These are phyloP conservation scores for Penaeus japonicus DNA, from an alignment of 1,140 invertebrate genomes.

Conservation along the genomic window DNA sequence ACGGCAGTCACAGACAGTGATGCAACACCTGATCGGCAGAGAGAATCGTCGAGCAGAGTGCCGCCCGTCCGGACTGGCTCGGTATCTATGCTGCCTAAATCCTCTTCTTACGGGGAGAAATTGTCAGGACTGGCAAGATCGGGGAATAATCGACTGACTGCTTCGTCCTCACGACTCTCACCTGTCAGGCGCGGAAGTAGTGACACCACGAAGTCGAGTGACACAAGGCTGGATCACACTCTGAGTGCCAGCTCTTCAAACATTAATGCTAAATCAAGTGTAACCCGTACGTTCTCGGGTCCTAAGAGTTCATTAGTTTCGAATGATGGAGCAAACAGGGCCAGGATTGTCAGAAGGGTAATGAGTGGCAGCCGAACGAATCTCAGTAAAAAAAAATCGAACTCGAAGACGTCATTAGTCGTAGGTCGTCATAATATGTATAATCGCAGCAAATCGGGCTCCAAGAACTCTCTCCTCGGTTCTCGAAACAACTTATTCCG, in stretches of 20 bases:
- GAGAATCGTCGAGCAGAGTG: not conserved
- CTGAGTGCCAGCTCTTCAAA: slow-evolving; percentile 40
- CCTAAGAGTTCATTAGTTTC: slow-evolving; percentile 28
- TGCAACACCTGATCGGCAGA: not conserved
- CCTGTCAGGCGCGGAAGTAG: not conserved
- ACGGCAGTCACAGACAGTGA: not conserved
- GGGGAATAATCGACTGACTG: not conserved
- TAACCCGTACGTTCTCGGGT: slow-evolving; percentile 29
- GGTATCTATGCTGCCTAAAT: not conserved
- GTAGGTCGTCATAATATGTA: slow-evolving; percentile 43
- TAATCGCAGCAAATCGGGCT: slow-evolving; percentile 43
- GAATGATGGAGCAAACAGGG: slow-evolving; percentile 23
- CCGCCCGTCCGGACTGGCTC: not conserved
- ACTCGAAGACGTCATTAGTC: slow-evolving; percentile 35
- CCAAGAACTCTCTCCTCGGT: slow-evolving; percentile 32
- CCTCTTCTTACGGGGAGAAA: not conserved
- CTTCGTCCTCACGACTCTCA: slow-evolving; percentile 15
- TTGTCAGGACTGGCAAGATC: not conserved
- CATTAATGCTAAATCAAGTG: not conserved
- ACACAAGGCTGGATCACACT: slow-evolving; percentile 6
- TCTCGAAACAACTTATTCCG: slow-evolving; percentile 50
- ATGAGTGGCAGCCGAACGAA: slow-evolving; percentile 46
- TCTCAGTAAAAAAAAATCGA: slow-evolving; percentile 49
- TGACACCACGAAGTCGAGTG: slow-evolving; percentile 13
- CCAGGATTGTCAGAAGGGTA: slow-evolving; percentile 44